phyloP scores from a whole-genome alignment of 2,113 vertebrate genomes.

The Crotalus tigris region DNA sequence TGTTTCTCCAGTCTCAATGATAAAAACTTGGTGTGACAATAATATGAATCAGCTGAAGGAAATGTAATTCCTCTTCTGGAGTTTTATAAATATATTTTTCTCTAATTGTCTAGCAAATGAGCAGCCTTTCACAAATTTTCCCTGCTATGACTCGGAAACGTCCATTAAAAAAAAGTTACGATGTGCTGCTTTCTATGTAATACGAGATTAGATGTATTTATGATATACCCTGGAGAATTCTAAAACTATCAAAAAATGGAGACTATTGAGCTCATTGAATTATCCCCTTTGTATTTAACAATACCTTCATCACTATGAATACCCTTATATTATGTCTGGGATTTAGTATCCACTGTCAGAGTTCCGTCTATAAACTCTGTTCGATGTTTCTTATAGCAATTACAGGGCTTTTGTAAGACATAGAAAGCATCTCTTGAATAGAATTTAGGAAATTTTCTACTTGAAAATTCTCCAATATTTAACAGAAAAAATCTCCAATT shows the following conservation, averaged over 20 bases:
- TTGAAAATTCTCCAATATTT: slow-evolving; percentile 30
- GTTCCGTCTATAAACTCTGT: slow-evolving; percentile 34
- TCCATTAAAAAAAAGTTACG: background rate
- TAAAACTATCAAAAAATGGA: slow-evolving; percentile 32
- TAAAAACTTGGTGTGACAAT: background rate
- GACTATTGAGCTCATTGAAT: slow-evolving; percentile 19
- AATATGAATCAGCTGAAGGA: slow-evolving; percentile 16
- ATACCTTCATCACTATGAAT: slow-evolving; percentile 10
- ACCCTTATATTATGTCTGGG: slow-evolving; percentile 30
- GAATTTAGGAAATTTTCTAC: slow-evolving; percentile 17
- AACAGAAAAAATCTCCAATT: no score
- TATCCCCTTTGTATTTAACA: slow-evolving; percentile 14
- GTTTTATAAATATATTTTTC: slow-evolving; percentile 36
- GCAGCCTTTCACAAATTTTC: slow-evolving; percentile 30
- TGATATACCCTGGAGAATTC: slow-evolving; percentile 1
- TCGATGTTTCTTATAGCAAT: slow-evolving; percentile 41
- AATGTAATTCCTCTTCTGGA: slow-evolving; percentile 18
- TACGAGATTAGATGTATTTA: slow-evolving; percentile 7
- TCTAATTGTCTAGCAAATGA: background rate
- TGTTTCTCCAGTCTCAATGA: background rate
- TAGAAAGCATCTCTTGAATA: slow-evolving; percentile 17
- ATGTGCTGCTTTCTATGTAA: background rate
- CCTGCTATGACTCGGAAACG: background rate
- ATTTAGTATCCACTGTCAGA: slow-evolving; percentile 1
- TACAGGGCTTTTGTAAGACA: slow-evolving; percentile 30